Evolutionary conservation across 2,888 invertebrate genomes (phyloP).

Genomic region (Pterobdella sp.): DNA sequence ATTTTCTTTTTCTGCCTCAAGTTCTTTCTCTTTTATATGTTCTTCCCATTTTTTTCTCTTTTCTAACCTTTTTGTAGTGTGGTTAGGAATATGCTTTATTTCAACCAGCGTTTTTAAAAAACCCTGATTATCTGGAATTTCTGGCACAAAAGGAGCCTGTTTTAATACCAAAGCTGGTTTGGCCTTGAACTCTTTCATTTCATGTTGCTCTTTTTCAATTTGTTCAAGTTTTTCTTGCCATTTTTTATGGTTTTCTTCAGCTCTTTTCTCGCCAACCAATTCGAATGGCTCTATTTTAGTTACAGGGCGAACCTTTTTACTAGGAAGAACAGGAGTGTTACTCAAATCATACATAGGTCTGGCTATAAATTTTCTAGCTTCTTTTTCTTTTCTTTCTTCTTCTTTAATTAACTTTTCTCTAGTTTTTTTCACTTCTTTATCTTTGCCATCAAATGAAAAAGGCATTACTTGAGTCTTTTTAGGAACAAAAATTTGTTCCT

Average conservation of each 20-base stretch:
- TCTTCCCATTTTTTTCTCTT: slow-evolving; percentile 8
- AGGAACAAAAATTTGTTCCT: not conserved
- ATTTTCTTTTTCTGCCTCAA: not conserved
- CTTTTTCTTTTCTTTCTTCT: slow-evolving; percentile 2
- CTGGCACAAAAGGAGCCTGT: slow-evolving; percentile 18
- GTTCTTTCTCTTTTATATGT: slow-evolving; percentile 2
- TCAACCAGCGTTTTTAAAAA: not conserved
- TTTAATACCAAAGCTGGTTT: slow-evolving; percentile 6
- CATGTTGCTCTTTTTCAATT: not conserved
- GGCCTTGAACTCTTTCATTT: slow-evolving; percentile 5
- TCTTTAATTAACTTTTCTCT: slow-evolving; percentile 12
- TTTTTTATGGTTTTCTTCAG: slow-evolving; percentile 8
- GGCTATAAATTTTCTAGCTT: slow-evolving; percentile 25
- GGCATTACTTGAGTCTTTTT: slow-evolving; percentile 13
- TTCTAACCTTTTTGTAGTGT: slow-evolving; percentile 6
- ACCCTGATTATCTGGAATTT: not conserved
- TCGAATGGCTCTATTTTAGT: slow-evolving; percentile 18
- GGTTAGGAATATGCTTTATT: slow-evolving; percentile 13
- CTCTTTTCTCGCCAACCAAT: slow-evolving; percentile 15
- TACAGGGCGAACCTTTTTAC: slow-evolving; percentile 9
- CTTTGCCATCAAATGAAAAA: slow-evolving; percentile 21
- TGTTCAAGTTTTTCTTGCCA: slow-evolving; percentile 22
- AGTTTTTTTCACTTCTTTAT: slow-evolving; percentile 12
- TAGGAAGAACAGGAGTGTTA: slow-evolving; percentile 2
- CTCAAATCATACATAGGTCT: slow-evolving; percentile 14